Evolutionary conservation across 2,888 invertebrate genomes (phyloP).

Genomic region (Cremastinae sp.): DNA sequence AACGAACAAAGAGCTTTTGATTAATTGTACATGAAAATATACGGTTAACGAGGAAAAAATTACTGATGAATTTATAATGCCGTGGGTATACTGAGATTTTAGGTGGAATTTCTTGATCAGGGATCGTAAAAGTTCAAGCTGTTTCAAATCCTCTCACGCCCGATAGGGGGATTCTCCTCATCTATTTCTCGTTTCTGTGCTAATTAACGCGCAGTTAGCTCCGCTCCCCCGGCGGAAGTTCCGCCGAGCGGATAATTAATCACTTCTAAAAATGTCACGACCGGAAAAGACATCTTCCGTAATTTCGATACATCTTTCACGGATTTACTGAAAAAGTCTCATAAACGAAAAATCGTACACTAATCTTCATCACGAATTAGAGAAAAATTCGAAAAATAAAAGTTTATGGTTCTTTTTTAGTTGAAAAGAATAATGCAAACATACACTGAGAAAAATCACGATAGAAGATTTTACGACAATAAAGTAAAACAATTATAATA

Average conservation of each 20-base stretch:
- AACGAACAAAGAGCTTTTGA: too few relatives aligned
- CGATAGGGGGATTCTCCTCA: slow-evolving; percentile 11
- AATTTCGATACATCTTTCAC: neutral
- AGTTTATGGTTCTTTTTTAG: too few relatives aligned
- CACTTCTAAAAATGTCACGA: slow-evolving; percentile 41
- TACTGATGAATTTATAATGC: too few relatives aligned
- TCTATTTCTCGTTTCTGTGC: slow-evolving; percentile 23
- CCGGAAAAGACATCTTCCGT: slow-evolving; percentile 25
- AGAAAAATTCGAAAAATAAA: too few relatives aligned
- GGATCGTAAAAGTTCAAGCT: slow-evolving; percentile 52
- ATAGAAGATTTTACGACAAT: too few relatives aligned
- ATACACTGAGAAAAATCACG: too few relatives aligned
- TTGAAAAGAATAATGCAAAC: too few relatives aligned
- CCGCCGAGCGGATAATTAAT: slow-evolving; percentile 55
- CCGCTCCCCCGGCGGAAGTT: slow-evolving; percentile 24
- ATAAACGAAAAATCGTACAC: too few relatives aligned
- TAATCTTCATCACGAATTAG: too few relatives aligned
- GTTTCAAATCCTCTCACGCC: slow-evolving; percentile 32
- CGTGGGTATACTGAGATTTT: neutral
- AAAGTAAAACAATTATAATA: too few relatives aligned
- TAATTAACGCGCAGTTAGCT: slow-evolving; percentile 54
- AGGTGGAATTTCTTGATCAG: neutral
- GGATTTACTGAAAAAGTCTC: too few relatives aligned
- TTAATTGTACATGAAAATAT: slow-evolving; percentile 1
- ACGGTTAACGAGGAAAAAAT: neutral